Base-by-base conservation (phyloP, 2,888 invertebrate genomes). In the Cheilosia variabilis region DNA sequence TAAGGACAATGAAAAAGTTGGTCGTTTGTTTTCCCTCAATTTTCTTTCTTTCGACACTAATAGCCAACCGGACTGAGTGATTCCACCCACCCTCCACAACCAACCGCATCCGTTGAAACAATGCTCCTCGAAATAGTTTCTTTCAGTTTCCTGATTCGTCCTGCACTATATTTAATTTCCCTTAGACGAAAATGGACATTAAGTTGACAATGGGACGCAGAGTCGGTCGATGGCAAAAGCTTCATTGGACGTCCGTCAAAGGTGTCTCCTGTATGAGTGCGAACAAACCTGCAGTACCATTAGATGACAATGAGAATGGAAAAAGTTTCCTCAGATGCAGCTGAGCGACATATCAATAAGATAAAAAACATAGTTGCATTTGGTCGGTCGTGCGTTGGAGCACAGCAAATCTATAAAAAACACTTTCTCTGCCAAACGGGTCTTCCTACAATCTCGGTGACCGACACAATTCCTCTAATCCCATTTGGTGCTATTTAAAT, bases 171-270 rank as follows among this genome's bases (percentile, higher is more conserved):
- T 41, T 19, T 17, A 22, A 15, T 13, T 17, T 47, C 31, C 31
- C 27, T 63, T 41, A 22, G 31, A 60, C 50, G 45, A 63, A 68
- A 75, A 77, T 82, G 77, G 77, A 78, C 82, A 37, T 62, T 78
- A 78, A 78, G 72, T 78, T 68, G 78, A 83, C 82, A 82, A 78
- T 82, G 53, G 45, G n/a, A 19, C 31, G 31, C 9, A 41, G 19
- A 57, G 65, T 52, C 41, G 41, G 19, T 57, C 69, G 53, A 58
- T 55, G 5, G 19, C 31, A 69, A 63, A 62, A 66, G 43, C 57
- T 77, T 66, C 45, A 45, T 52, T 77, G 47, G 10, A 60, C 47
- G 77, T 76, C 53, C 77, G 71, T 77, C 71, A 60, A 77, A 71
- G 22, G 19, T 71, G 63, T 69, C 31, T 31, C 45, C 43, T 72